These are phyloP conservation scores for Drosophila sp. DNA, from an alignment of 1,140 invertebrate genomes.

Conservation along the genomic window DNA sequence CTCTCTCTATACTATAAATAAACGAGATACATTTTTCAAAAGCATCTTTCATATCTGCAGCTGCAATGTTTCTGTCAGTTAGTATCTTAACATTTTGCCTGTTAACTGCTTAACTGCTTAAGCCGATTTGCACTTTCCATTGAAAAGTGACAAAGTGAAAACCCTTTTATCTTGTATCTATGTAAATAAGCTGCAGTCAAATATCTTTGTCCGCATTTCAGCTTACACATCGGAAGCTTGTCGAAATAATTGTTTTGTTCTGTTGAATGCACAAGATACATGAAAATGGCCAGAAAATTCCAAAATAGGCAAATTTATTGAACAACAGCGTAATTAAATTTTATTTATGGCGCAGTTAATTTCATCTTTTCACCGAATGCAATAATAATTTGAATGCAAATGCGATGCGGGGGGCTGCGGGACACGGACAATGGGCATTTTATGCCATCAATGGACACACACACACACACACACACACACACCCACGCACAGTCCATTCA, in stretches of 20 bases:
- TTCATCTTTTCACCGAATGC: constrained; percentile 30
- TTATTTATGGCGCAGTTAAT: constrained; percentile 61
- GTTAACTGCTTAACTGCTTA: background rate
- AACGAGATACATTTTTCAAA: background rate
- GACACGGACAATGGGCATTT: background rate
- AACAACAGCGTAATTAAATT: constrained; percentile 59
- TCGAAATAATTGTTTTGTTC: constrained; percentile 8
- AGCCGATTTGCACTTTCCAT: background rate
- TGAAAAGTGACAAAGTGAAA: background rate
- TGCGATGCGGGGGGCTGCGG: background rate
- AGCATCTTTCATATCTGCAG: background rate
- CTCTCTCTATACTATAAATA: background rate
- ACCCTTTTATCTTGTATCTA: background rate
- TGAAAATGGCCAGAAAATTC: constrained; percentile 15
- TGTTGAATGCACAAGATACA: constrained; percentile 8
- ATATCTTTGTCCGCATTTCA: background rate
- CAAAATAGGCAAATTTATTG: constrained; percentile 39
- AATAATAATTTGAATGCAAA: constrained; percentile 16
- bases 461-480: background rate
- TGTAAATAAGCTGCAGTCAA: background rate
- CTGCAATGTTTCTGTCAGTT: background rate
- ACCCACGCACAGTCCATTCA: background rate
- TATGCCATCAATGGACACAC: constrained; percentile 14
- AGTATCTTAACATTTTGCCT: constrained; percentile 7
- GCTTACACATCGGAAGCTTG: constrained; percentile 6